These are phyloP conservation scores for Syrrhaptes paradoxus DNA, from an alignment of 2,113 vertebrate genomes.

Conservation along the genomic window DNA sequence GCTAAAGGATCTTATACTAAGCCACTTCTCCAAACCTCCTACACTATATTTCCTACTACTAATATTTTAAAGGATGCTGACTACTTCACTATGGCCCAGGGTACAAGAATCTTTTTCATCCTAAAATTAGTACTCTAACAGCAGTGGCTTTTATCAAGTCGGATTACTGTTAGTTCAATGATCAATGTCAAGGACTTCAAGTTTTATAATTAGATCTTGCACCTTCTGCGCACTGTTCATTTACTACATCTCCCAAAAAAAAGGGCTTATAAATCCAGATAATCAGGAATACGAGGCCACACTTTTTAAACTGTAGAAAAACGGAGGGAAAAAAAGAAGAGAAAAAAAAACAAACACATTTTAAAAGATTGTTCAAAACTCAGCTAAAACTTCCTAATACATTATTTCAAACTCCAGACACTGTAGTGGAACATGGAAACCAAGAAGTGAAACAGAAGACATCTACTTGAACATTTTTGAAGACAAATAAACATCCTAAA, in stretches of 20 bases:
- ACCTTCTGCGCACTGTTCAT: neutral
- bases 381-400: neutral
- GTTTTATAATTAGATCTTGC: neutral
- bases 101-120: neutral
- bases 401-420: neutral
- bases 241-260: neutral
- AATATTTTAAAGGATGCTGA: neutral
- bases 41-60: neutral
- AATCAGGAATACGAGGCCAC: neutral
- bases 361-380: neutral
- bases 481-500: neutral
- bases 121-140: neutral
- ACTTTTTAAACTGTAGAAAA: neutral
- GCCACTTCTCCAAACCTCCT: neutral
- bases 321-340: rapidly evolving
- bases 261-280: neutral
- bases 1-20: neutral
- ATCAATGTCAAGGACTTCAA: neutral
- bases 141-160: neutral
- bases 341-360: neutral
- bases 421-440: neutral
- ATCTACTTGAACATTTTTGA: neutral
- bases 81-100: neutral
- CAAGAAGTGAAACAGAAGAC: neutral
- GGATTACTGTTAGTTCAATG: neutral